A percentile compares a stretch with the other conserved stretches of the same genome.
Evolutionary conservation across 1,140 invertebrate genomes (phyloP).

Genomic region (Zophobas atratus): DNA sequence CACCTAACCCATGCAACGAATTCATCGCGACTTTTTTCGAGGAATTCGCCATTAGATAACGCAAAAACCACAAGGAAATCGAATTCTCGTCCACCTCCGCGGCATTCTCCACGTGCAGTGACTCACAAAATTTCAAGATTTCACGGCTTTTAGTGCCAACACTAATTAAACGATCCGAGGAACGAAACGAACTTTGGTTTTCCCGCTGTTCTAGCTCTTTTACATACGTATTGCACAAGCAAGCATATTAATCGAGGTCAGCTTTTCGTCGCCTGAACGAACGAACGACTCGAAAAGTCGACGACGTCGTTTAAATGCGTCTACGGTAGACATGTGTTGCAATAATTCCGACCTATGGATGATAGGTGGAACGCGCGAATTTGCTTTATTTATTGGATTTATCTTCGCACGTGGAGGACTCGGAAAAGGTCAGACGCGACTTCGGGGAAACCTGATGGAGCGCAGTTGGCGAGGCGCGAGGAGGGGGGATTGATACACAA

Average conservation of each 20-base stretch:
- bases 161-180: constrained; percentile 19
- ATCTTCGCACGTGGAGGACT: constrained; percentile 37
- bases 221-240: constrained; percentile 30
- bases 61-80: no score
- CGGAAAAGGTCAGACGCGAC: constrained; percentile 18
- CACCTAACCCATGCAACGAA: no score
- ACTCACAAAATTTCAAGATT: constrained; percentile 32
- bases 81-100: constrained; percentile 18
- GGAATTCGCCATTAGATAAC: no score
- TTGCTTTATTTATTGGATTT: constrained; percentile 30
- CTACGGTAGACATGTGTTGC: not conserved
- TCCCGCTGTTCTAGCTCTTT: constrained; percentile 28
- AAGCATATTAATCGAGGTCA: constrained; percentile 41
- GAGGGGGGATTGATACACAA: constrained; percentile 1
- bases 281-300: not conserved
- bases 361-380: constrained; percentile 34
- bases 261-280: constrained; percentile 31
- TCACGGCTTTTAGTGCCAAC: constrained; percentile 25
- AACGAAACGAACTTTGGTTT: constrained; percentile 33
- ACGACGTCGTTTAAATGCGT: constrained; percentile 23
- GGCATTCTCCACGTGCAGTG: constrained; percentile 21
- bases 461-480: no score
- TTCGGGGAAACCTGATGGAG: not conserved
- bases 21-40: no score
- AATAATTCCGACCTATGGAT: not conserved